Evolutionary conservation across 2,113 vertebrate genomes (phyloP).

Genomic region (Ailuropoda melanoleuca): DNA sequence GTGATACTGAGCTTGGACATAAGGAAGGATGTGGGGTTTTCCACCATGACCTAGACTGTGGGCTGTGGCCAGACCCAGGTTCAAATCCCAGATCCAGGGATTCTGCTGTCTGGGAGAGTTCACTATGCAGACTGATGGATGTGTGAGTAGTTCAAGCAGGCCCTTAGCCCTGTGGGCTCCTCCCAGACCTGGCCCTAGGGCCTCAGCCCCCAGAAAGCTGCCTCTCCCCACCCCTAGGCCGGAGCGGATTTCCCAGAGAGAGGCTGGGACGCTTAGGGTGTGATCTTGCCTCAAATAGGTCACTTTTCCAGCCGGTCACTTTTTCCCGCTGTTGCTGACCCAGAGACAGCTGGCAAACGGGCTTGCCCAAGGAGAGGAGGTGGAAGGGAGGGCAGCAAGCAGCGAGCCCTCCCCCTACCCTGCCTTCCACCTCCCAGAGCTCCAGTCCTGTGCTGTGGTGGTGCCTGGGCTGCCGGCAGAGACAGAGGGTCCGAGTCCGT

Average conservation of each 20-base stretch:
- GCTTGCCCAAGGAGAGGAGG: background rate
- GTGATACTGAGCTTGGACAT: background rate
- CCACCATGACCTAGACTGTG: background rate
- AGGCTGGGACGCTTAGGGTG: background rate
- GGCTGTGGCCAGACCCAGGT: background rate
- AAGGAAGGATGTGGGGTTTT: background rate
- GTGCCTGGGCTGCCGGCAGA: background rate
- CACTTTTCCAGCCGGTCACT: conserved; percentile 56
- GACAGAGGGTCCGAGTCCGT: background rate
- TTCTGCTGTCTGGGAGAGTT: accelerated
- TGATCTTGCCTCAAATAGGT: conserved; percentile 11
- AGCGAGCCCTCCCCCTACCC: background rate
- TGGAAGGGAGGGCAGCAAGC: background rate
- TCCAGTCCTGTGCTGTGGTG: background rate
- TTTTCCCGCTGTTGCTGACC: conserved; percentile 57
- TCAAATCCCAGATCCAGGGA: background rate
- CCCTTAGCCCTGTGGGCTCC: accelerated
- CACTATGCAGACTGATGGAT: background rate
- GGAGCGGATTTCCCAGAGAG: background rate
- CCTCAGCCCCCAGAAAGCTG: background rate
- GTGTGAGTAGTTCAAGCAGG: background rate
- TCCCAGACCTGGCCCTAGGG: background rate
- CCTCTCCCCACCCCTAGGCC: too few species aligned
- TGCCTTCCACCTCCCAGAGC: background rate
- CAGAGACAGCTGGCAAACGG: conserved; percentile 38